These are phyloP conservation scores for Solen grandis DNA, from an alignment of 1,140 invertebrate species.

Conservation along the genomic window DNA sequence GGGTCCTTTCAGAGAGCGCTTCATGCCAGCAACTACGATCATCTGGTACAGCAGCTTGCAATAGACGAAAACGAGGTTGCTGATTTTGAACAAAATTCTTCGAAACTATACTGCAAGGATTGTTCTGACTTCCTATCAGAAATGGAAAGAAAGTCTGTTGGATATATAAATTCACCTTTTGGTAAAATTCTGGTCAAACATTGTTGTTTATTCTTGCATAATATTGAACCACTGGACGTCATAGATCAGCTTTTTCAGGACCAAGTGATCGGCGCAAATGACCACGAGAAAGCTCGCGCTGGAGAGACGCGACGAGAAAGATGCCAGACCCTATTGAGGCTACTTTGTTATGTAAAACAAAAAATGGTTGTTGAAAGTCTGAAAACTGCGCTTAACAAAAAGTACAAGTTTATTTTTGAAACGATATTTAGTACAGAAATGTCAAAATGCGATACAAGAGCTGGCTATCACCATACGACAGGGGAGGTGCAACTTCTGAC, in stretches of 20 bases:
- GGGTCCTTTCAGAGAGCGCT: conserved; percentile 50
- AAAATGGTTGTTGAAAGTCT: conserved; percentile 4
- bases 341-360: conserved; percentile 23
- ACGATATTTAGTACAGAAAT: neutral
- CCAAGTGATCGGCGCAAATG: conserved; percentile 32
- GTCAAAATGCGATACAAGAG: too few relatives aligned
- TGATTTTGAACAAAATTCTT: neutral
- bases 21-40: conserved; percentile 25
- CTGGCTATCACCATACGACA: too few relatives aligned
- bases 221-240: conserved; percentile 59
- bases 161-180: neutral
- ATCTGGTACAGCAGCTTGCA: conserved; percentile 5
- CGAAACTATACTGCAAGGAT: neutral
- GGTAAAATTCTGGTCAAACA: neutral
- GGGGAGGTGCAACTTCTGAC: too few relatives aligned
- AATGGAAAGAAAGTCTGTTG: neutral
- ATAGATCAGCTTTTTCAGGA: conserved; percentile 57
- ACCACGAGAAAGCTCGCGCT: conserved; percentile 38
- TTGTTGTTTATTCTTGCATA: conserved; percentile 49
- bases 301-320: conserved; percentile 47
- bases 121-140: neutral
- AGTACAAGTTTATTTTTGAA: conserved; percentile 43
- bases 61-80: neutral
- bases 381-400: conserved; percentile 26
- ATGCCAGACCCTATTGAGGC: conserved; percentile 36